A percentile compares a stretch with the other conserved stretches of the same genome.
Evolutionary conservation across 2,888 invertebrate species (phyloP).

Genomic region (Xanthorhoe spadicearia): DNA sequence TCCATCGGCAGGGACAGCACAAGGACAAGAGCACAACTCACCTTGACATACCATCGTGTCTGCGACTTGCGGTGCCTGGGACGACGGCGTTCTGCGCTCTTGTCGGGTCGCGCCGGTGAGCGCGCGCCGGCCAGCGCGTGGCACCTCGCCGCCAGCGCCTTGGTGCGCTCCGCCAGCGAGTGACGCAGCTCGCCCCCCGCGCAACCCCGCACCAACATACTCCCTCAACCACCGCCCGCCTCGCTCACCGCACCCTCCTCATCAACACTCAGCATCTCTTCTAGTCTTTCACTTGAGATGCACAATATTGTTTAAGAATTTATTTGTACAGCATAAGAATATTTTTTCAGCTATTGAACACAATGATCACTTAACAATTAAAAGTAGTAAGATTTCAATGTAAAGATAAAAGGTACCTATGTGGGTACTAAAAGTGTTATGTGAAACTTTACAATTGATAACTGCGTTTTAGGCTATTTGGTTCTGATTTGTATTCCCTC

Average conservation of each 20-base stretch:
- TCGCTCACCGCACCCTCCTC: slow-evolving; percentile 50
- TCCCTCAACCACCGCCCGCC: slow-evolving; percentile 64
- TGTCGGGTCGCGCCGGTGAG: slow-evolving; percentile 70
- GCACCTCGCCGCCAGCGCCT: slow-evolving; percentile 79
- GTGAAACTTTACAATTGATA: background rate
- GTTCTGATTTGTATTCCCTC: background rate
- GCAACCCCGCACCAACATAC: slow-evolving; percentile 78
- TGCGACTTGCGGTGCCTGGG: slow-evolving; percentile 82
- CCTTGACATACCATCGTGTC: slow-evolving; percentile 90
- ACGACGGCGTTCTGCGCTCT: slow-evolving; percentile 69
- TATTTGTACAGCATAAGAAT: too few relatives aligned
- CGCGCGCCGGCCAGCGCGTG: slow-evolving; percentile 66
- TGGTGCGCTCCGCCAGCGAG: slow-evolving; percentile 80
- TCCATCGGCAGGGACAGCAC: slow-evolving; percentile 3
- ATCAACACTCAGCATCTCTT: slow-evolving; percentile 53
- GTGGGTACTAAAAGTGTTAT: background rate
- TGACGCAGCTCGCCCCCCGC: slow-evolving; percentile 78
- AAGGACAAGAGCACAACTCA: slow-evolving; percentile 72
- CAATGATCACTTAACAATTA: background rate
- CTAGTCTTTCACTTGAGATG: background rate
- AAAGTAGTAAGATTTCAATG: background rate
- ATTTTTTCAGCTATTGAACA: background rate
- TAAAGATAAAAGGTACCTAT: background rate
- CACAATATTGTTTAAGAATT: too few relatives aligned
- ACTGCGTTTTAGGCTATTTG: slow-evolving; percentile 2